These are phyloP conservation scores for Corapipo altera DNA, from an alignment of 2,113 vertebrate genomes.

Conservation along the genomic window DNA sequence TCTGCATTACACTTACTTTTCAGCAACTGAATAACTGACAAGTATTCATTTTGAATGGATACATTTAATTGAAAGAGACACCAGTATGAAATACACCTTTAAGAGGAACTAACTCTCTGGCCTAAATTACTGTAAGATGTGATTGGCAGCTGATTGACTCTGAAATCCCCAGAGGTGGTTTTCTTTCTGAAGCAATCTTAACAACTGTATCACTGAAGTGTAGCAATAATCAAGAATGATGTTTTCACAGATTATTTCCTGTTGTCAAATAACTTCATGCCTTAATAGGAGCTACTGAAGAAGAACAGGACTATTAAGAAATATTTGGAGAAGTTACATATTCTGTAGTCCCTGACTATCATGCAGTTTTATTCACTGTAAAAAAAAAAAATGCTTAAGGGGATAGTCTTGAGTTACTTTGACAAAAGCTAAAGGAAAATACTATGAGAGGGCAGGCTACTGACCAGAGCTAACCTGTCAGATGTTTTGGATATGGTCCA, in stretches of 20 bases:
- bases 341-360: background rate
- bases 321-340: background rate
- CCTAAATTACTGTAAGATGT: background rate
- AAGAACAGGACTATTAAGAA: background rate
- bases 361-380: background rate
- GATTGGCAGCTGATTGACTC: background rate
- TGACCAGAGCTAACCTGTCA: background rate
- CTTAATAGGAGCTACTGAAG: background rate
- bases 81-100: background rate
- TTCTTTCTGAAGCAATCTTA: slow-evolving; percentile 12
- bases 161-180: background rate
- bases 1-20: background rate
- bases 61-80: background rate
- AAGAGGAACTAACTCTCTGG: background rate
- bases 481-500: background rate
- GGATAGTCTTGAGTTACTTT: background rate
- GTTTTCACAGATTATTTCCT: background rate
- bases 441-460: background rate
- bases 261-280: background rate
- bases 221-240: background rate
- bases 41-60: background rate
- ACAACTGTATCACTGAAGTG: background rate
- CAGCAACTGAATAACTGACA: background rate
- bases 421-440: background rate
- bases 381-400: background rate